phyloP scores from a whole-genome alignment of 1,140 invertebrate genomes.

The Ectropis grisescens region DNA sequence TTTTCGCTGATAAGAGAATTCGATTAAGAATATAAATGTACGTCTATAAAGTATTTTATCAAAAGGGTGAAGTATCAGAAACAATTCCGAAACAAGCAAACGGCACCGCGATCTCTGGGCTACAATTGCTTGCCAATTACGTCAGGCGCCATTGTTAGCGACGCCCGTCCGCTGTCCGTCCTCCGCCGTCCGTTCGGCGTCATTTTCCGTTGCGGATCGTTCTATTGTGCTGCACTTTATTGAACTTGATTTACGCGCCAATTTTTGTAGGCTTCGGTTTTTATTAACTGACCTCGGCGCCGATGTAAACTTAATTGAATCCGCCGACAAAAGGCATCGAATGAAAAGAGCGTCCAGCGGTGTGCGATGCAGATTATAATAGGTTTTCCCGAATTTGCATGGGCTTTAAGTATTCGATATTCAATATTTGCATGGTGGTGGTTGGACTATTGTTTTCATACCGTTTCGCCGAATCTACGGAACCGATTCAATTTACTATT shows the following conservation, averaged over 20 bases:
- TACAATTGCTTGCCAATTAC: too few species aligned
- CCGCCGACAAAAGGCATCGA: constrained; percentile 60
- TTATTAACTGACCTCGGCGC: constrained; percentile 67
- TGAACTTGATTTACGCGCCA: constrained; percentile 68
- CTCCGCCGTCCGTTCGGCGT: too few species aligned
- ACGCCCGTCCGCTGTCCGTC: too few species aligned
- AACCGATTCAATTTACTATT: too few species aligned
- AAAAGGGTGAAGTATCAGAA: too few species aligned
- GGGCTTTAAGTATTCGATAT: constrained; percentile 59
- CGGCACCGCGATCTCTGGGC: too few species aligned
- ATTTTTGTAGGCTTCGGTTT: constrained; percentile 68
- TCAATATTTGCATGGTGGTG: constrained; percentile 53
- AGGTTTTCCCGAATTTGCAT: constrained; percentile 66
- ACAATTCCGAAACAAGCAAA: too few species aligned
- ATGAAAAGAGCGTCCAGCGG: constrained; percentile 66
- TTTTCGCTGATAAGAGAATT: too few species aligned
- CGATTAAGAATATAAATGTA: too few species aligned
- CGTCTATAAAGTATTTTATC: too few species aligned
- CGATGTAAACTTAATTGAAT: constrained; percentile 70
- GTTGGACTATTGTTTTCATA: constrained; percentile 48
- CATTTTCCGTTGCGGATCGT: constrained; percentile 46
- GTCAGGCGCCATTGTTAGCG: too few species aligned
- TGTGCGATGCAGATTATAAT: constrained; percentile 69
- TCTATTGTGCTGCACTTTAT: constrained; percentile 61
- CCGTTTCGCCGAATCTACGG: too few species aligned